Conservation (phyloP, 2,797 vertebrate genomes). For the Enteromius unitaeniatus region DNA sequence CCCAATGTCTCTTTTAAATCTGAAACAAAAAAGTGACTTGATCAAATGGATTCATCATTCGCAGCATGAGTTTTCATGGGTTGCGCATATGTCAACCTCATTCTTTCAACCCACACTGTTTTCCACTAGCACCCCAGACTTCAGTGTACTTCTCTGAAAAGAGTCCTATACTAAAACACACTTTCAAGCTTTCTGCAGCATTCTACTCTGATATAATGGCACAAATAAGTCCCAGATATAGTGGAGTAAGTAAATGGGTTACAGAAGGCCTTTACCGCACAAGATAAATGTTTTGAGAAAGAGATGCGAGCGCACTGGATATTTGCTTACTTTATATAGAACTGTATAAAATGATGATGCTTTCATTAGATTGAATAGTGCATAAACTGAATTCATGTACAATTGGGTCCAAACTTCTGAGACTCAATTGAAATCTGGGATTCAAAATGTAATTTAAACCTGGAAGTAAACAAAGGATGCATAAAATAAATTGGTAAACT, state of each 20-base stretch:
- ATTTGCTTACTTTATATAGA: constrained; percentile 49
- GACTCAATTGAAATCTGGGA: constrained; percentile 5
- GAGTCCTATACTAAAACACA: constrained; percentile 40
- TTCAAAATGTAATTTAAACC: neutral
- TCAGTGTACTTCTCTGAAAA: constrained; percentile 45
- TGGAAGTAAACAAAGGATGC: neutral
- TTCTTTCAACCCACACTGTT: constrained; percentile 58
- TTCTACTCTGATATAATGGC: constrained; percentile 37
- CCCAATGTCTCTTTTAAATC: constrained; percentile 52
- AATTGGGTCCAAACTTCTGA: neutral
- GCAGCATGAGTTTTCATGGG: constrained; percentile 53
- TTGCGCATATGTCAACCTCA: constrained; percentile 63
- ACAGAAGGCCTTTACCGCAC: constrained; percentile 36
- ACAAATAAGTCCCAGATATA: constrained; percentile 51
- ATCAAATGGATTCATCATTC: constrained; percentile 64
- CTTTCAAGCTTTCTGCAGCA: constrained; percentile 47
- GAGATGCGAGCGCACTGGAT: constrained; percentile 18
- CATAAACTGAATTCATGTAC: neutral
- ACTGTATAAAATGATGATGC: neutral
- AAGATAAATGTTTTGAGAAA: constrained; percentile 50
- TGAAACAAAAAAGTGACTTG: constrained; percentile 59
- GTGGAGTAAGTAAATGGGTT: constrained; percentile 48
- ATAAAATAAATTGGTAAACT: neutral
- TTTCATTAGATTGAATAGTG: constrained; percentile 20
- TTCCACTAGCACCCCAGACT: constrained; percentile 38